Evolutionary conservation across 2,888 invertebrate genomes (phyloP).

Genomic region (Perizoma flavofasciatum): DNA sequence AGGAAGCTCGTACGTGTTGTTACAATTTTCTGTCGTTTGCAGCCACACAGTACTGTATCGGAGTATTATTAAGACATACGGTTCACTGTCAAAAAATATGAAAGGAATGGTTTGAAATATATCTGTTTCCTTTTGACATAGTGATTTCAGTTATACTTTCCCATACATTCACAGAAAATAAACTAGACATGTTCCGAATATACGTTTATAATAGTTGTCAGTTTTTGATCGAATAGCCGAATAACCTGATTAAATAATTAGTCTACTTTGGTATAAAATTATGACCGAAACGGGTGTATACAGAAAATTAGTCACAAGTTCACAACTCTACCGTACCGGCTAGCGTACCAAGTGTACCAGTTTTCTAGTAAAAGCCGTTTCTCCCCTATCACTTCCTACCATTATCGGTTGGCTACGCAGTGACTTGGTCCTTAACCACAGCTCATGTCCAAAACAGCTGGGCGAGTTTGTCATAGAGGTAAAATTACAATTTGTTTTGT

Average conservation of each 20-base stretch:
- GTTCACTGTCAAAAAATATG: too few species aligned
- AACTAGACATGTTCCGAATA: too few species aligned
- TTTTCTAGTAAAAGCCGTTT: slow-evolving; percentile 53
- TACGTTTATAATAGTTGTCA: too few species aligned
- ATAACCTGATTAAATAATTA: neutral
- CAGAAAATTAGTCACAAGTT: neutral
- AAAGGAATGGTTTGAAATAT: too few species aligned
- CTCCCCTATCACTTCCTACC: slow-evolving; percentile 73
- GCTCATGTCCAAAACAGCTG: slow-evolving; percentile 6
- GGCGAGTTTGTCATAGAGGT: neutral
- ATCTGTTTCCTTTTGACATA: too few species aligned
- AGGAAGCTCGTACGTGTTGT: too few species aligned
- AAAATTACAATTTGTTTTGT: neutral
- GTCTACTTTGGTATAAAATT: neutral
- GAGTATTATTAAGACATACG: too few species aligned
- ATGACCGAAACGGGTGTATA: neutral
- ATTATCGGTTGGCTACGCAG: slow-evolving; percentile 71
- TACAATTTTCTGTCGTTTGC: too few species aligned
- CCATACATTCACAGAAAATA: too few species aligned
- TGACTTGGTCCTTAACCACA: slow-evolving; percentile 38
- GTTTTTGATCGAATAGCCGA: slow-evolving; percentile 1
- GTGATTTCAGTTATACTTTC: too few species aligned
- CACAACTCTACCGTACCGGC: slow-evolving; percentile 44
- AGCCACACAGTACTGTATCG: too few species aligned
- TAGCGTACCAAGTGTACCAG: slow-evolving; percentile 61